These are phyloP conservation scores for Glyphotaelius pellucidus DNA, from an alignment of 2,888 invertebrate species.

Conservation along the genomic window DNA sequence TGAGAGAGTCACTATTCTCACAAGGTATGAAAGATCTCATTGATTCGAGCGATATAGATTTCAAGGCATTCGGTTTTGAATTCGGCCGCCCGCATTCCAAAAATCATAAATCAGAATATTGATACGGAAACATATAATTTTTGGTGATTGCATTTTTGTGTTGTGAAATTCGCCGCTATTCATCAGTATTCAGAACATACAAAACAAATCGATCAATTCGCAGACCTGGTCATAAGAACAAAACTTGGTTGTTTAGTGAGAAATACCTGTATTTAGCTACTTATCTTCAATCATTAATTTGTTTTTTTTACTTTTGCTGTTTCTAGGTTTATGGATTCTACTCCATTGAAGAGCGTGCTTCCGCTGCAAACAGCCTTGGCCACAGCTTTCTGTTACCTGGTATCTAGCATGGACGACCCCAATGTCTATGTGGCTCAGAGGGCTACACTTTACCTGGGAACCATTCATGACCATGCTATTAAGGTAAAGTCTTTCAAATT, in stretches of 20 bases:
- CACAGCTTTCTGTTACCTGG: slow-evolving; percentile 97
- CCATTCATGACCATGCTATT: slow-evolving; percentile 92
- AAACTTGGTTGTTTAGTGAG: too few relatives aligned
- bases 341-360: slow-evolving; percentile 89
- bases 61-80: too few relatives aligned
- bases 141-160: too few relatives aligned
- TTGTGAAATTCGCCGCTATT: too few relatives aligned
- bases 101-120: too few relatives aligned
- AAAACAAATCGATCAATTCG: too few relatives aligned
- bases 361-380: slow-evolving; percentile 95
- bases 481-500: slow-evolving; percentile 77
- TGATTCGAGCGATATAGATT: not conserved
- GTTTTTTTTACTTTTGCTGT: not conserved
- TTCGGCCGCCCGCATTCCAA: too few relatives aligned
- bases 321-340: slow-evolving; percentile 90
- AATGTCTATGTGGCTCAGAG: slow-evolving; percentile 97
- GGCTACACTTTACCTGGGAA: slow-evolving; percentile 93
- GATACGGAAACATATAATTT: too few relatives aligned
- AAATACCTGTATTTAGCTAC: not conserved
- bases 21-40: slow-evolving; percentile 73
- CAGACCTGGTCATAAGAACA: too few relatives aligned
- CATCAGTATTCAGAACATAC: too few relatives aligned
- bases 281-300: not conserved
- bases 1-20: slow-evolving; percentile 95
- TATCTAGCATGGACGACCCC: slow-evolving; percentile 96